A percentile compares a stretch with the other conserved stretches of the same genome.
Conservation (phyloP, 2,113 vertebrate genomes). For the Scortum barcoo region DNA sequence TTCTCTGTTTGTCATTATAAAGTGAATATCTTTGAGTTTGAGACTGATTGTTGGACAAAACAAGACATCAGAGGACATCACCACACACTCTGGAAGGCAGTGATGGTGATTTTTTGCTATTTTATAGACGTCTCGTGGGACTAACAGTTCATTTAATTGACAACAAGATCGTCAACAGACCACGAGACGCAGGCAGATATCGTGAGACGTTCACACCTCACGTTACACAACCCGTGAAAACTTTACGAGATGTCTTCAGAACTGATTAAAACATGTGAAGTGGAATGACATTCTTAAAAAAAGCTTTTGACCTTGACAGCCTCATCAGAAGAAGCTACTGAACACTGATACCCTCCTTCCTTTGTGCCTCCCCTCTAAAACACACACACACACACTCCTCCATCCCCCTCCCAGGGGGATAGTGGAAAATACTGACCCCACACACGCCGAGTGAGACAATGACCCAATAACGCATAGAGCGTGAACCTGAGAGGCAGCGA, state of each 20-base stretch:
- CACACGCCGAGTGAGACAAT: constrained; percentile 68
- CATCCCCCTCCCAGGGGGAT: constrained; percentile 20
- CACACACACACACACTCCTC: constrained; percentile 2
- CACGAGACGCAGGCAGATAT: not conserved
- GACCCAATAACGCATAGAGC: constrained; percentile 54
- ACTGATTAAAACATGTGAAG: not conserved
- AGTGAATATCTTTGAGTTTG: not conserved
- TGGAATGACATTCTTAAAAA: not conserved
- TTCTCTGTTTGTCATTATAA: not conserved
- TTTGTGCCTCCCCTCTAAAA: constrained; percentile 15
- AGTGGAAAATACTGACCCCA: constrained; percentile 67
- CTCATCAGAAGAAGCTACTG: constrained; percentile 41
- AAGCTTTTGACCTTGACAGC: constrained; percentile 3
- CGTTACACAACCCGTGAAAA: not conserved
- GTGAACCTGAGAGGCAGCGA: constrained; percentile 70
- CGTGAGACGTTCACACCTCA: not conserved
- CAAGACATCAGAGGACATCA: not conserved
- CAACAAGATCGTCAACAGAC: not conserved
- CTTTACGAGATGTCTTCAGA: not conserved
- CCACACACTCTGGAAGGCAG: not conserved
- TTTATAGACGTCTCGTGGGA: not conserved
- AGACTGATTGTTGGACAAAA: not conserved
- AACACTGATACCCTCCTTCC: constrained; percentile 35
- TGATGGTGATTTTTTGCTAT: not conserved
- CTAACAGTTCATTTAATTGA: not conserved